These are phyloP conservation scores for Sparidentex hasta DNA, from an alignment of 2,797 vertebrate genomes.

Conservation along the genomic window DNA sequence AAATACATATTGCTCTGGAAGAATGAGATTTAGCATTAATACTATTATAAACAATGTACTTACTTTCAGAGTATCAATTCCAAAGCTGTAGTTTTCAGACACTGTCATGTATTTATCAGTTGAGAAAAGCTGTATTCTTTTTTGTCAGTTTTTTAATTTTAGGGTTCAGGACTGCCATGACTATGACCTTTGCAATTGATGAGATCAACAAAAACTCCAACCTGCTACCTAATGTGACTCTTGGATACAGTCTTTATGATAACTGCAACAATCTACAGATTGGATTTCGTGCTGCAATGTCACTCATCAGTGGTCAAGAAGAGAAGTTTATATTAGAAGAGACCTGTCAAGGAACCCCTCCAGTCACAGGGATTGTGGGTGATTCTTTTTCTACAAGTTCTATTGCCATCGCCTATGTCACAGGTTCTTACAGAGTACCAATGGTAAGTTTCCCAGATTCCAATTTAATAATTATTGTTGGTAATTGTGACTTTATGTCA, in stretches of 20 bases:
- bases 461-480: no score
- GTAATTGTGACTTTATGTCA: constrained; percentile 39
- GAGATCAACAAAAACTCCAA: constrained; percentile 78
- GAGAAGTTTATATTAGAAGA: constrained; percentile 40
- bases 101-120: not conserved
- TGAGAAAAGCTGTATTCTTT: not conserved
- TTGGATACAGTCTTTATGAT: not conserved
- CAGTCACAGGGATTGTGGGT: constrained; percentile 65
- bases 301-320: constrained; percentile 62
- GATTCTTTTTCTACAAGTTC: constrained; percentile 61
- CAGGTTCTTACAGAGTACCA: constrained; percentile 55
- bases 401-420: constrained; percentile 56
- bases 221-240: constrained; percentile 29
- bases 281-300: constrained; percentile 75
- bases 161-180: constrained; percentile 72
- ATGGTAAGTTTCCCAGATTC: constrained; percentile 27
- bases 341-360: constrained; percentile 48
- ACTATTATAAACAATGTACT: not conserved
- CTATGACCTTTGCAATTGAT: constrained; percentile 79
- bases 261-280: constrained; percentile 17
- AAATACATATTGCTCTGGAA: not conserved
- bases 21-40: not conserved
- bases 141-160: constrained; percentile 65
- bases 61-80: not conserved
- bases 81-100: not conserved